Percentiles rank a stretch among this genome's conserved stretches.
These are phyloP conservation scores for Zapornia atra DNA, from an alignment of 2,113 vertebrate genomes.

Conservation along the genomic window DNA sequence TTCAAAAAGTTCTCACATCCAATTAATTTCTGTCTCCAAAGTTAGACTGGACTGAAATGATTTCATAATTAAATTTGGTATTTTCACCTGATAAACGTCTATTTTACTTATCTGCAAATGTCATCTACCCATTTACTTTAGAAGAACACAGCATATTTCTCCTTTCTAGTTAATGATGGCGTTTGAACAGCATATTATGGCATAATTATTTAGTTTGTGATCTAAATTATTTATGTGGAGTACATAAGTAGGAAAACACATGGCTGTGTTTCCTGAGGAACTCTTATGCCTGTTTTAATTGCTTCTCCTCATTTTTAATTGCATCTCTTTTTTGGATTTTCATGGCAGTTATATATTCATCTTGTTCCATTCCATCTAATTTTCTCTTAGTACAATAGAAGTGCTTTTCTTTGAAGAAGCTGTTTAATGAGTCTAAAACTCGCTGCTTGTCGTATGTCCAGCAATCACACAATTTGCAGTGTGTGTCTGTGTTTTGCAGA, in stretches of 20 bases:
- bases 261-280: constrained; percentile 41
- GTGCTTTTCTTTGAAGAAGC: background rate
- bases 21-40: background rate
- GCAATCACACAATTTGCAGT: background rate
- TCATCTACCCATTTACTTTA: constrained; percentile 29
- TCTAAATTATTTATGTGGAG: constrained; percentile 41
- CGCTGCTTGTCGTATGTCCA: background rate
- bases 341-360: background rate
- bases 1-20: background rate
- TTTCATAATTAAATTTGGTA: constrained; percentile 24
- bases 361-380: background rate
- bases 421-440: background rate
- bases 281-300: background rate
- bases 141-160: constrained; percentile 1
- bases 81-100: background rate
- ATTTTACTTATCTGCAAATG: constrained; percentile 35
- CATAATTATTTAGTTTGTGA: constrained; percentile 47
- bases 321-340: background rate
- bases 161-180: constrained; percentile 9
- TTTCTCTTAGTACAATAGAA: background rate
- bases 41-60: background rate
- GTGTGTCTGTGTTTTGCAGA: background rate
- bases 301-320: constrained; percentile 8
- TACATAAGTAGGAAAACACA: constrained; percentile 34
- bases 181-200: constrained; percentile 43